Conservation (phyloP, 2,888 invertebrate species). For the Oscheius sp. region DNA sequence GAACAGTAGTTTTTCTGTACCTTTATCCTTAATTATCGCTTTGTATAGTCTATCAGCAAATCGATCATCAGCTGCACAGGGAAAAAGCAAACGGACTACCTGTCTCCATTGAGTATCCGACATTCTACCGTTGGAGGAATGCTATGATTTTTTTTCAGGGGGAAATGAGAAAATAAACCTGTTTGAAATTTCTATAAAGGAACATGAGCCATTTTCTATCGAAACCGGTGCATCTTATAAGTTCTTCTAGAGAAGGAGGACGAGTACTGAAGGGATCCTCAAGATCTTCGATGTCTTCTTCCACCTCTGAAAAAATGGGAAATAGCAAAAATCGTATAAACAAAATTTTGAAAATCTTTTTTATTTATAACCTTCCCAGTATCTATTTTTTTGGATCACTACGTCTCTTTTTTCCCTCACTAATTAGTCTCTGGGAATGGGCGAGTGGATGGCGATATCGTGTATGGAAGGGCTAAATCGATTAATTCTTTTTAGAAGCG, state of each 20-base stretch:
- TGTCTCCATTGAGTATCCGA: slow-evolving; percentile 57
- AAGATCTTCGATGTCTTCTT: slow-evolving; percentile 61
- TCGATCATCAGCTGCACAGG: slow-evolving; percentile 57
- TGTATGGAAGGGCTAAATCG: too few species aligned
- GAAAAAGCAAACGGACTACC: slow-evolving; percentile 61
- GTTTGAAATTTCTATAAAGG: slow-evolving; percentile 66
- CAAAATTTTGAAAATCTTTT: too few species aligned
- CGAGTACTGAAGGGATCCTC: slow-evolving; percentile 64
- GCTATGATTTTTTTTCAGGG: slow-evolving; percentile 34
- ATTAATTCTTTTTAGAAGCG: too few species aligned
- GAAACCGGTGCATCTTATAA: slow-evolving; percentile 57
- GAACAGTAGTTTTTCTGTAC: slow-evolving; percentile 56
- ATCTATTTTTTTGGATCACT: too few species aligned
- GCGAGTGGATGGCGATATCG: too few species aligned
- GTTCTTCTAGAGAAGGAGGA: slow-evolving; percentile 59
- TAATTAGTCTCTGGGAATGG: too few species aligned
- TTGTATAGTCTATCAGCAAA: slow-evolving; percentile 61
- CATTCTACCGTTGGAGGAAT: slow-evolving; percentile 64
- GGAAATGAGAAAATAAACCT: too few species aligned
- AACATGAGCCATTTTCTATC: slow-evolving; percentile 64
- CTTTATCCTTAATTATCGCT: slow-evolving; percentile 54
- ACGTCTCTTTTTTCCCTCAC: too few species aligned
- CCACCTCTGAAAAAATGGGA: slow-evolving; percentile 49
- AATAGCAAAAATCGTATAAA: too few species aligned
- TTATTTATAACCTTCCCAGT: too few species aligned